Percentiles rank a stretch among this genome's conserved stretches.
These are phyloP conservation scores for Platyscapa corneri DNA, from an alignment of 1,140 invertebrate species.

Conservation along the genomic window DNA sequence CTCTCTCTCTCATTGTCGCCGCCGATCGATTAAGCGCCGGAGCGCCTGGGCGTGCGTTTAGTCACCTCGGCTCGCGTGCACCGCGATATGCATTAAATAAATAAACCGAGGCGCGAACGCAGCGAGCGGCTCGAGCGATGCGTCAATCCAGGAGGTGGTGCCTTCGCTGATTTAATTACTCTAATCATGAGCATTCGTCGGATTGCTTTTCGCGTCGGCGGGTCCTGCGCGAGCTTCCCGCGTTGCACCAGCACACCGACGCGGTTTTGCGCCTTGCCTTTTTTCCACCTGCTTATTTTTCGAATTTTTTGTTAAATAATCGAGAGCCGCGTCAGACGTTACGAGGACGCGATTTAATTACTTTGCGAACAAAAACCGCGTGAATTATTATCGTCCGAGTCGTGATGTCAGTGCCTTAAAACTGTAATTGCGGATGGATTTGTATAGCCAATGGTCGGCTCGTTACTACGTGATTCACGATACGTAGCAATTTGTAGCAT, in stretches of 20 bases:
- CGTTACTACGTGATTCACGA: neutral
- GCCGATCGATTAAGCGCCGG: slow-evolving; percentile 31
- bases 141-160: neutral
- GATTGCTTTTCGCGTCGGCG: neutral
- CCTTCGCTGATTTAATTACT: neutral
- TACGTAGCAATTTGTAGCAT: no score
- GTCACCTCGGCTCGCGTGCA: neutral
- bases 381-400: neutral
- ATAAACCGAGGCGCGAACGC: neutral
- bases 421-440: neutral
- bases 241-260: no score
- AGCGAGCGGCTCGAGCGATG: neutral
- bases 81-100: neutral
- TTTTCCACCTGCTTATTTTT: no score
- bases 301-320: no score
- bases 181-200: neutral
- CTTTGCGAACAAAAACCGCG: neutral
- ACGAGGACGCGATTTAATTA: neutral
- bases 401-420: neutral
- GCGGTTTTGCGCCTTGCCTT: no score
- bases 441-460: neutral
- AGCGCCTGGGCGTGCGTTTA: neutral
- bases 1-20: slow-evolving; percentile 5
- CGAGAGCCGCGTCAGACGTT: neutral
- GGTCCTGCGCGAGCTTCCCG: neutral